A percentile compares a stretch with the other conserved stretches of the same genome.
These are phyloP conservation scores for Dasysyrphus tricinctus DNA, from an alignment of 2,888 invertebrate species.

Conservation along the genomic window DNA sequence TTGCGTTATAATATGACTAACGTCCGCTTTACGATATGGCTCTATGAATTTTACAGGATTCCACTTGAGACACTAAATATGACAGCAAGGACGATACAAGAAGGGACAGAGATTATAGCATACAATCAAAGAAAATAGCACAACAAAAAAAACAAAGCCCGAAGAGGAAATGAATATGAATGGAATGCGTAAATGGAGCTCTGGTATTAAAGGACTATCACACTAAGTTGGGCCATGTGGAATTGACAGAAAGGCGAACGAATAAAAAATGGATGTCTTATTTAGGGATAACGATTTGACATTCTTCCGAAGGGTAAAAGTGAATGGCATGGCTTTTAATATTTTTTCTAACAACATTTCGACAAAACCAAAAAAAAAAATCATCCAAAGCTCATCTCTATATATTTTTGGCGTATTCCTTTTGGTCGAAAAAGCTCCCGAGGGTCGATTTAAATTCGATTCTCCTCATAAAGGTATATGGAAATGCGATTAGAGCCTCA, in stretches of 20 bases:
- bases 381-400: conserved; percentile 44
- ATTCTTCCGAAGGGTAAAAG: conserved; percentile 46
- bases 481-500: conserved; percentile 69
- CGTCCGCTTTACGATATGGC: conserved; percentile 61
- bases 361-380: conserved; percentile 27
- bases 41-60: conserved; percentile 73
- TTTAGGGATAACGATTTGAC: conserved; percentile 70
- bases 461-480: conserved; percentile 63
- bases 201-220: conserved; percentile 70
- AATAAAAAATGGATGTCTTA: conserved; percentile 73
- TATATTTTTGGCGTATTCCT: conserved; percentile 35
- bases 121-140: conserved; percentile 28
- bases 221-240: conserved; percentile 68
- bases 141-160: conserved; percentile 4
- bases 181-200: conserved; percentile 69
- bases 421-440: conserved; percentile 73
- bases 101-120: conserved; percentile 52
- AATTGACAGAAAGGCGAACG: conserved; percentile 67
- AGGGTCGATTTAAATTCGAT: conserved; percentile 65
- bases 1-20: conserved; percentile 22
- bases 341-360: conserved; percentile 8
- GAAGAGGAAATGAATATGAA: conserved; percentile 67
- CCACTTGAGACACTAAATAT: conserved; percentile 63
- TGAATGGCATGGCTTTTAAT: conserved; percentile 69
- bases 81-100: conserved; percentile 52